Conservation (phyloP, 1,140 invertebrate species). For the Pectinophora gossypiella region DNA sequence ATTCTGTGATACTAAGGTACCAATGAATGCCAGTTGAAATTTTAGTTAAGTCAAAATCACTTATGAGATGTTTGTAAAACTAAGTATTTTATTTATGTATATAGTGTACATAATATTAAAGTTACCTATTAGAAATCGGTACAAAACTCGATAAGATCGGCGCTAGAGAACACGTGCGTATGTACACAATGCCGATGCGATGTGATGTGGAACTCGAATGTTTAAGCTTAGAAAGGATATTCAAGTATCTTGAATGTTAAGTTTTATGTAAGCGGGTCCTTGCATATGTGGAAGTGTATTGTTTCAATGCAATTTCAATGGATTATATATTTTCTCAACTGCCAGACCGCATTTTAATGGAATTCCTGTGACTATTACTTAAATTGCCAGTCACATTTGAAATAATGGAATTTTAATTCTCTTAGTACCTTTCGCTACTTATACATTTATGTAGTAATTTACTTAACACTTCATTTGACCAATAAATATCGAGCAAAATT, state of each 20-base stretch:
- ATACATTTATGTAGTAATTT: no score
- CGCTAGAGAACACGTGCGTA: neutral
- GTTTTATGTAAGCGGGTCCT: slow-evolving; percentile 49
- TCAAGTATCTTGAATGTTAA: neutral
- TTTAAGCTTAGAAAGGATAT: slow-evolving; percentile 2
- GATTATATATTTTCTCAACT: slow-evolving; percentile 18
- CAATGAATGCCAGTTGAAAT: slow-evolving; percentile 28
- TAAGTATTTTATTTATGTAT: slow-evolving; percentile 32
- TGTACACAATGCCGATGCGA: no score
- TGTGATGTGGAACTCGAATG: slow-evolving; percentile 34
- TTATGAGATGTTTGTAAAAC: neutral
- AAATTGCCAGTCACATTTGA: neutral
- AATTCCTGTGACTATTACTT: neutral
- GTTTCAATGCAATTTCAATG: slow-evolving; percentile 20
- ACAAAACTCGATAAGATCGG: slow-evolving; percentile 13
- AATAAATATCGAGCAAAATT: slow-evolving; percentile 1
- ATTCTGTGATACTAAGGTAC: slow-evolving; percentile 49
- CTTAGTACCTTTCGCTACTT: no score
- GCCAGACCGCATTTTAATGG: slow-evolving; percentile 31
- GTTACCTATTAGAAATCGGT: slow-evolving; percentile 19
- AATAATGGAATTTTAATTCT: no score
- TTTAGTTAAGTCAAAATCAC: neutral
- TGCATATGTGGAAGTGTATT: slow-evolving; percentile 31
- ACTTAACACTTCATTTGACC: no score
- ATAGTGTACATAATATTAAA: slow-evolving; percentile 47